Conservation (phyloP, 2,797 vertebrate genomes). For the Babyrousa celebensis region DNA sequence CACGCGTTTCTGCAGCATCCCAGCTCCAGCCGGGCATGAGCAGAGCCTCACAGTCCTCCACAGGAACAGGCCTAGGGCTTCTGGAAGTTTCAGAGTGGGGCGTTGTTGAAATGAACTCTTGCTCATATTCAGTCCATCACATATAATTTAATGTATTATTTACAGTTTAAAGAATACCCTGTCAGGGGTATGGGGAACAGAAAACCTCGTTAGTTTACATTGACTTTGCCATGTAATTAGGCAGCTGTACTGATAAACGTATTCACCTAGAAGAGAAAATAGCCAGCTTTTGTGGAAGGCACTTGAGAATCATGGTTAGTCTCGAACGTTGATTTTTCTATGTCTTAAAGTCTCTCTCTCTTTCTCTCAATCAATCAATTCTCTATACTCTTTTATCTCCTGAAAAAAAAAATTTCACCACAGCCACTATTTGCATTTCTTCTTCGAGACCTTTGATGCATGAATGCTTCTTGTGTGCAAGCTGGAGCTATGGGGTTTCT, state of each 20-base stretch:
- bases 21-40: neutral
- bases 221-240: slow-evolving; percentile 36
- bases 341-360: neutral
- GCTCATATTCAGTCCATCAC: neutral
- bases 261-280: neutral
- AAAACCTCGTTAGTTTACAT: neutral
- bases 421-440: neutral
- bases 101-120: neutral
- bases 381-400: neutral
- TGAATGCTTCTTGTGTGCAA: neutral
- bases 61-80: neutral
- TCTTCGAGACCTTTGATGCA: neutral
- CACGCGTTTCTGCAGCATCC: neutral
- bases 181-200: neutral
- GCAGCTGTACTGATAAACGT: neutral
- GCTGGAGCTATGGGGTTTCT: neutral
- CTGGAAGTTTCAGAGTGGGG: neutral
- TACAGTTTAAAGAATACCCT: neutral
- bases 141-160: neutral
- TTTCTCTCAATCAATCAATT: neutral
- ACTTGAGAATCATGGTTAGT: neutral
- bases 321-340: neutral
- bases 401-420: neutral
- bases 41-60: neutral
- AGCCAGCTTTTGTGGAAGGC: neutral